Percentiles rank a stretch among this genome's conserved stretches.
These are phyloP conservation scores for Furnarius figulus DNA, from an alignment of 2,113 vertebrate species.

Conservation along the genomic window DNA sequence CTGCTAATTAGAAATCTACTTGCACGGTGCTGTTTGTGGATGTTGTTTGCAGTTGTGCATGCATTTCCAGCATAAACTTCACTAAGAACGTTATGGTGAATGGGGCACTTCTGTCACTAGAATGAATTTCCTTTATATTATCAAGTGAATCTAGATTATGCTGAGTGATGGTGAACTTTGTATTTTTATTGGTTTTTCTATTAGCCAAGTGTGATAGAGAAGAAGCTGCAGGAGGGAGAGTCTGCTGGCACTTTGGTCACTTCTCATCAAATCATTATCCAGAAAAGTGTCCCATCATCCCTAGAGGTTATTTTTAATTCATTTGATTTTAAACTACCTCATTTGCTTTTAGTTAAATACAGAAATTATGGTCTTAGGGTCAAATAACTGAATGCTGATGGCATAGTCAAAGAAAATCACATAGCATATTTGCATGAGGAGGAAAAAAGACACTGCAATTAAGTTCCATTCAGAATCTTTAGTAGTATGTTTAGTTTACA, in stretches of 20 bases:
- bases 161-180: constrained; percentile 63
- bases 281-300: constrained; percentile 76
- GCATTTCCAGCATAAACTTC: constrained; percentile 13
- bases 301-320: constrained; percentile 76
- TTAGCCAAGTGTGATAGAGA: constrained; percentile 73
- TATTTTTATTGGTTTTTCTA: constrained; percentile 73
- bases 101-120: neutral
- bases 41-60: constrained; percentile 6
- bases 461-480: neutral
- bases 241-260: constrained; percentile 69
- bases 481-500: neutral
- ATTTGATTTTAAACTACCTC: constrained; percentile 33
- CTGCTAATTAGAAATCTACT: neutral
- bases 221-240: constrained; percentile 72
- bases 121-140: constrained; percentile 19
- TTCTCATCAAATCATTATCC: constrained; percentile 79
- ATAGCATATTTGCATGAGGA: neutral
- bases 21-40: neutral
- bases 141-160: constrained; percentile 12
- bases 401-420: neutral
- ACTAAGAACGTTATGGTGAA: neutral
- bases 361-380: neutral
- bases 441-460: neutral
- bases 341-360: neutral
- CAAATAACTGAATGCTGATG: neutral